These are phyloP conservation scores for Ptychochromis oligacanthus DNA, from an alignment of 2,113 vertebrate species.

Conservation along the genomic window DNA sequence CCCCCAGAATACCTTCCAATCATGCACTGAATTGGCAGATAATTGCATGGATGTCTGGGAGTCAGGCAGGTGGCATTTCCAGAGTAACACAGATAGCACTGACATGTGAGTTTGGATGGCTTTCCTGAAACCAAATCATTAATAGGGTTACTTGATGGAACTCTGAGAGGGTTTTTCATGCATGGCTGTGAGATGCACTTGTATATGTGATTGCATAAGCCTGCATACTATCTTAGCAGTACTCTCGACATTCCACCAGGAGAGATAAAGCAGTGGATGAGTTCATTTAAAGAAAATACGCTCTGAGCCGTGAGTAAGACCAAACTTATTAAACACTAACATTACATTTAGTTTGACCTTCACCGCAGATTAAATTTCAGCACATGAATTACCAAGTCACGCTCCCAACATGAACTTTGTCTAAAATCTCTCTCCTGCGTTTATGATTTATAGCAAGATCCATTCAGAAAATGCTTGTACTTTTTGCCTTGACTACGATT, in stretches of 20 bases:
- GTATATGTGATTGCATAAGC: neutral
- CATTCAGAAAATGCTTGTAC: neutral
- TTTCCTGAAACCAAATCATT: neutral
- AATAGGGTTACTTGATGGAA: neutral
- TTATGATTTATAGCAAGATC: neutral
- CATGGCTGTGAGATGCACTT: neutral
- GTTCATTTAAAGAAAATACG: constrained; percentile 25
- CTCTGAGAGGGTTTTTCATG: neutral
- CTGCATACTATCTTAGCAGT: neutral
- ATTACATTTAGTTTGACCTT: constrained; percentile 8
- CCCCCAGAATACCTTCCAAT: neutral
- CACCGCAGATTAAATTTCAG: neutral
- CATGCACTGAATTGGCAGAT: neutral
- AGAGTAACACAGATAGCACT: neutral
- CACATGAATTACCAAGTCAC: neutral
- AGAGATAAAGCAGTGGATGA: neutral
- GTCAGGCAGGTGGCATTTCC: neutral
- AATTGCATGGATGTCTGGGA: neutral
- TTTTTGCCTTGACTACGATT: neutral
- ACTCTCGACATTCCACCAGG: neutral
- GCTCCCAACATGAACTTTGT: neutral
- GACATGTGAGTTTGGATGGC: neutral
- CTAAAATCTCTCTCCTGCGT: neutral
- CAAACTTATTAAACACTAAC: constrained; percentile 18
- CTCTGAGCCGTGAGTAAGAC: neutral